Evolutionary conservation across 2,113 vertebrate species (phyloP).

Genomic region (Lasiurus cinereus): DNA sequence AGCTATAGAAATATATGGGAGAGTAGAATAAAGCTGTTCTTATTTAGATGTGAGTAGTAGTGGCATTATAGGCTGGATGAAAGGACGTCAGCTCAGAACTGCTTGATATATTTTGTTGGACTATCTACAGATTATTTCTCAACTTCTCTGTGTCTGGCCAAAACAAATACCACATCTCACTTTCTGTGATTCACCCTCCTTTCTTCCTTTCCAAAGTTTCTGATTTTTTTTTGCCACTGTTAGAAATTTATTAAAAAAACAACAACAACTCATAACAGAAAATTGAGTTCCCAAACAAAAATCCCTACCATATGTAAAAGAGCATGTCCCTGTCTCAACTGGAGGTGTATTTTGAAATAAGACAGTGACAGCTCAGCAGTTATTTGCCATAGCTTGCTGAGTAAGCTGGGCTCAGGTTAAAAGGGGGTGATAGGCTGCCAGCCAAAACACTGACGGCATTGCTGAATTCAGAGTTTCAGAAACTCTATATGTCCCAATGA

Average conservation of each 20-base stretch:
- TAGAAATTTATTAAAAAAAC: conserved; percentile 73
- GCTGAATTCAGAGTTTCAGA: conserved; percentile 80
- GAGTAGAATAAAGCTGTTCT: background rate
- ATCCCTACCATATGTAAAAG: conserved; percentile 80
- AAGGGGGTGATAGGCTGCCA: conserved; percentile 78
- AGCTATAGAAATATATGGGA: background rate
- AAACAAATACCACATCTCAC: conserved; percentile 53
- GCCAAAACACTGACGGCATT: conserved; percentile 83
- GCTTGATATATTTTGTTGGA: conserved; percentile 40
- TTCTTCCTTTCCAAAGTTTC: conserved; percentile 49
- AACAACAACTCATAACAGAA: conserved; percentile 39
- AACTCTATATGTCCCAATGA: conserved; percentile 82
- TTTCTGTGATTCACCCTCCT: conserved; percentile 16
- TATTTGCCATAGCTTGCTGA: conserved; percentile 82
- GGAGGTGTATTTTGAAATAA: conserved; percentile 82
- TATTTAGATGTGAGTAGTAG: background rate
- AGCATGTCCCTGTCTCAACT: conserved; percentile 78
- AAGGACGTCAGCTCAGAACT: conserved; percentile 53
- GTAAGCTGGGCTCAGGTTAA: conserved; percentile 82
- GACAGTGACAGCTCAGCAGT: conserved; percentile 84
- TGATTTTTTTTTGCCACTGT: background rate
- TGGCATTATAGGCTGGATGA: background rate
- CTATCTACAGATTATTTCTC: conserved; percentile 46
- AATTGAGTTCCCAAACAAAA: conserved; percentile 75
- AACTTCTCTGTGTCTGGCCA: conserved; percentile 43